phyloP scores from a whole-genome alignment of 2,888 invertebrate genomes.

The Caenorhabditis panamensis region DNA sequence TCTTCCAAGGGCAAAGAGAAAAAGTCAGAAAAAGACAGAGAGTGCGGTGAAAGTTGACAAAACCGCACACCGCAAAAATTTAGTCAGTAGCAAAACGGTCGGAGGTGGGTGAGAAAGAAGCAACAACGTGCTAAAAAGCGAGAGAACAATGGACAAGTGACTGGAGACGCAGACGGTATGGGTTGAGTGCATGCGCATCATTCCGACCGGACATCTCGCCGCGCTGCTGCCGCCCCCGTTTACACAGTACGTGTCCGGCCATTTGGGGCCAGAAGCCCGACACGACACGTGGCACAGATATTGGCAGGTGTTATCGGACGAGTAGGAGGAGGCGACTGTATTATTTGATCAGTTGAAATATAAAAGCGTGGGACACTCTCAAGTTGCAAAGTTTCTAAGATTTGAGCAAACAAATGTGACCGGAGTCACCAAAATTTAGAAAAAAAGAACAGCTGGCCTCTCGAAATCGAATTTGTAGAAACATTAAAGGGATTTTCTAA shows the following conservation, averaged over 20 bases:
- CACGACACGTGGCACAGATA: neutral
- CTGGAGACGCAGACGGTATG: slow-evolving; percentile 23
- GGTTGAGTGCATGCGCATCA: slow-evolving; percentile 46
- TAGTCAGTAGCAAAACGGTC: slow-evolving; percentile 21
- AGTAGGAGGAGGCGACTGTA: neutral
- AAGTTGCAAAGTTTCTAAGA: neutral
- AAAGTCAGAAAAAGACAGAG: neutral
- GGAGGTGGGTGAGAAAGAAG: slow-evolving; percentile 14
- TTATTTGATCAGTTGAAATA: slow-evolving; percentile 5
- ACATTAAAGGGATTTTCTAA: neutral
- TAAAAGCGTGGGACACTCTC: slow-evolving; percentile 6
- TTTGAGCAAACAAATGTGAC: neutral
- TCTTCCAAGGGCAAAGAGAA: slow-evolving; percentile 4
- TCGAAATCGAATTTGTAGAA: neutral
- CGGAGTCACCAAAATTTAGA: neutral
- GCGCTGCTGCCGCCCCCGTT: slow-evolving; percentile 16
- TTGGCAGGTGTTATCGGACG: slow-evolving; percentile 9
- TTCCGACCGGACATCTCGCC: slow-evolving; percentile 20
- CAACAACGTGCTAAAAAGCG: slow-evolving; percentile 35
- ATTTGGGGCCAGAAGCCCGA: neutral
- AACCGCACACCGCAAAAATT: neutral
- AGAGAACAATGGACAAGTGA: slow-evolving; percentile 26
- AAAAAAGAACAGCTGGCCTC: neutral
- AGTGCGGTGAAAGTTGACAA: neutral
- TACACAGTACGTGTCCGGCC: slow-evolving; percentile 16